Conservation (phyloP, 2,113 vertebrate species). For the Ciconia maguari region DNA sequence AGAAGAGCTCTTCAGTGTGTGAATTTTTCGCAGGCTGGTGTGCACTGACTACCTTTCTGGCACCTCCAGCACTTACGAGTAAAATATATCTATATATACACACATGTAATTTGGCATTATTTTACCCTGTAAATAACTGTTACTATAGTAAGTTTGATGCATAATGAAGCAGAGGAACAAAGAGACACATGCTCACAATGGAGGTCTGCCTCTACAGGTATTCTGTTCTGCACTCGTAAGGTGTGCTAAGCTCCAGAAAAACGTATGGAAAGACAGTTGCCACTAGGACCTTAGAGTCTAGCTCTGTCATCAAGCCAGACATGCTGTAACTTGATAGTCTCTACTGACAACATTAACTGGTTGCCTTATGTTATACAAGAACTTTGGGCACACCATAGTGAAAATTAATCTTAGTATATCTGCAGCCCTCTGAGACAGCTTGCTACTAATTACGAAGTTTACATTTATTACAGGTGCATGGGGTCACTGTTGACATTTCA, state of each 20-base stretch:
- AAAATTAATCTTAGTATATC: constrained; percentile 48
- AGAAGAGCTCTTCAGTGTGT: neutral
- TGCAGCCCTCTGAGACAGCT: constrained; percentile 12
- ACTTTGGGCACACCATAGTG: neutral
- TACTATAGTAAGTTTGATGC: neutral
- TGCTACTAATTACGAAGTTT: constrained; percentile 54
- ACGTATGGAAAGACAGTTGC: neutral
- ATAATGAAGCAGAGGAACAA: neutral
- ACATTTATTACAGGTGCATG: constrained; percentile 51
- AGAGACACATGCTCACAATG: neutral
- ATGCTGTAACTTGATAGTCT: neutral
- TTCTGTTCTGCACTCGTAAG: neutral
- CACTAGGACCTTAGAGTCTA: neutral
- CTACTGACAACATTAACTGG: neutral
- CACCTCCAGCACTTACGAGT: neutral
- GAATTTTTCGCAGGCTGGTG: neutral
- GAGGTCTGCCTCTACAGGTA: neutral
- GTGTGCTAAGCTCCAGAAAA: neutral
- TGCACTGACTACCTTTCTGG: neutral
- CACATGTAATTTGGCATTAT: neutral
- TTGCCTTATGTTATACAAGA: neutral
- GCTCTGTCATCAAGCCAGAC: neutral
- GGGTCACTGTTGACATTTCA: constrained; percentile 37
- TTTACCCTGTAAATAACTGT: neutral
- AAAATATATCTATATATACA: neutral